These are phyloP conservation scores for Cochlearius cochlearius DNA, from an alignment of 2,113 vertebrate genomes.

Conservation along the genomic window DNA sequence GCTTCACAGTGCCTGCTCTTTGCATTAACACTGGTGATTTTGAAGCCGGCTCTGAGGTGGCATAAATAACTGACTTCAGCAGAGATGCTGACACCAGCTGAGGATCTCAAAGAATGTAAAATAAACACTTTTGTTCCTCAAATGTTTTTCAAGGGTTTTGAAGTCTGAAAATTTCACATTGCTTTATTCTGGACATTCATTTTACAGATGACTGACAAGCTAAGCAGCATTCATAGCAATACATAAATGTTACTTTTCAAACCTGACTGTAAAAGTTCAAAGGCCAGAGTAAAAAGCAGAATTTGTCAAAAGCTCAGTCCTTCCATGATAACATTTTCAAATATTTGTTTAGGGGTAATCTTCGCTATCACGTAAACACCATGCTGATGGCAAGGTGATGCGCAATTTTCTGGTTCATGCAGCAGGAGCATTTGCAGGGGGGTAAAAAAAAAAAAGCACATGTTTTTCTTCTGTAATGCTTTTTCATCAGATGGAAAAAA, in stretches of 20 bases:
- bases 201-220: not conserved
- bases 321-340: not conserved
- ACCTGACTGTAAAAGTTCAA: not conserved
- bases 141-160: not conserved
- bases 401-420: not conserved
- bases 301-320: not conserved
- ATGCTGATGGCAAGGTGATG: not conserved
- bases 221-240: not conserved
- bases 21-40: not conserved
- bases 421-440: not conserved
- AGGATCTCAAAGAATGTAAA: not conserved
- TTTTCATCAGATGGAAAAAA: not conserved
- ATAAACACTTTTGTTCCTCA: not conserved
- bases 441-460: not conserved
- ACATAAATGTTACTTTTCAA: not conserved
- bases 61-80: not conserved
- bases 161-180: not conserved
- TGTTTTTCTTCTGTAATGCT: not conserved
- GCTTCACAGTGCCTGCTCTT: not conserved
- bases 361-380: not conserved
- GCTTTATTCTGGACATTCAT: not conserved
- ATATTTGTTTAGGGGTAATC: not conserved
- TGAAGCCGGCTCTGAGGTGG: not conserved
- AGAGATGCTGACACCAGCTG: not conserved
- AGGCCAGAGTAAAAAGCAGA: not conserved